Base-by-base conservation (phyloP, 2,888 invertebrate species). In the Drosophila meridiana region DNA sequence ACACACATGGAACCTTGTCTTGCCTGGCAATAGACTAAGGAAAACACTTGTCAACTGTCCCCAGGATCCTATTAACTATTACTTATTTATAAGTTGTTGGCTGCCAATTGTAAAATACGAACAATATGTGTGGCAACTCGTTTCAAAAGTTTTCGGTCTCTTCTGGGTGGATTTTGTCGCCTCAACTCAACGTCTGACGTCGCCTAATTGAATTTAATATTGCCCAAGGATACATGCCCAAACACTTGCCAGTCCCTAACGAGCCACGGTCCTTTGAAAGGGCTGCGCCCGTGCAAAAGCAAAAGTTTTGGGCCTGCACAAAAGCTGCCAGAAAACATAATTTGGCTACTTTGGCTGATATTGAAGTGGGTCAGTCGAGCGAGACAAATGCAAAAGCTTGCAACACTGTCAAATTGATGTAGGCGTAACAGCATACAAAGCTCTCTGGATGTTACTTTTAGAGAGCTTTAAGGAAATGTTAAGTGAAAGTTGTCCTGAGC, bases 341-440 rank as follows among this genome's bases (percentile, higher is more conserved):
- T 78, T 76, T 76, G 57, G 52, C 45, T 38, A 73, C 45, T 78
- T 78, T 63, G 42, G 42, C 5, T n/a, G 38, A 8, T 50, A 42
- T 60, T 61, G 58, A 79, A 79, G 69, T 79, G 80, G 80, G 80
- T 76, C 75, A 74, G 64, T 69, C 76, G 60, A 68, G 75, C 52
- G 63, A 50, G n/a, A 62, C 48, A 62, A 62, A 56, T 62, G 47
- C 11, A 53, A 62, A 47, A 52, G 56, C 52, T 43, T 28, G 5
- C 4, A 8, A 6, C 26, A n/a, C 9, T 38, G 9, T 34, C 3
- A 11, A 28, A 14, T 11, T 8, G 5, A 32, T n/a, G 5, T 2
- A 6, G n/a, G 3, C 1, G 13, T 5, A 34, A 28, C 11, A 26
- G 26, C 3, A 34, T 9, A 13, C 9, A 42, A 73, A 72, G 58